Conservation (phyloP, 2,888 invertebrate genomes). For the Lasioglossum leucozonium region DNA sequence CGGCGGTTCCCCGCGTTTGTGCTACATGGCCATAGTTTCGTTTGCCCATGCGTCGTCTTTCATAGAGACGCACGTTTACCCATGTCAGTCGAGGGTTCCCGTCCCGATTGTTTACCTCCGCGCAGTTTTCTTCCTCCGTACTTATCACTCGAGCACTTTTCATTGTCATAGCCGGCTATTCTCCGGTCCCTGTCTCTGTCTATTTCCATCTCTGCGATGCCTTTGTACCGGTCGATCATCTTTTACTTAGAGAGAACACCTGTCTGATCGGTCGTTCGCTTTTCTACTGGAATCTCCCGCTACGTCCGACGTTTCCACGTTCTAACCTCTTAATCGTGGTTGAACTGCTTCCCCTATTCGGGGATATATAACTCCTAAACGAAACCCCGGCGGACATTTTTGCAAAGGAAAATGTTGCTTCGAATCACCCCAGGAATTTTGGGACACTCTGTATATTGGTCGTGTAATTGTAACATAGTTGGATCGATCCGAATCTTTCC, state of each 20-base stretch:
- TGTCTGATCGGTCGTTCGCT: background rate
- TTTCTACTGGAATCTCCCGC: background rate
- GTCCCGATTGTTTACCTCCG: background rate
- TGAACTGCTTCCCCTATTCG: background rate
- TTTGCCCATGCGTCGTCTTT: background rate
- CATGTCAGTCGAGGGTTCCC: background rate
- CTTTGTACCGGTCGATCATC: background rate
- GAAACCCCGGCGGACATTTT: too few relatives aligned
- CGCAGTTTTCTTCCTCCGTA: background rate
- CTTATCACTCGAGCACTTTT: background rate
- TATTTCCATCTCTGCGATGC: background rate
- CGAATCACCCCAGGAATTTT: too few relatives aligned
- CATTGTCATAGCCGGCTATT: background rate
- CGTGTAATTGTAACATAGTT: too few relatives aligned
- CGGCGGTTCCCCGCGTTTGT: background rate
- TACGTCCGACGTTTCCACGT: background rate
- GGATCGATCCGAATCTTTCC: background rate
- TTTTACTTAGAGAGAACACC: background rate
- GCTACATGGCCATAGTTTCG: background rate
- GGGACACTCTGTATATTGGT: too few relatives aligned
- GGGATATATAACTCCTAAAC: too few relatives aligned
- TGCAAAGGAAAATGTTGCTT: too few relatives aligned
- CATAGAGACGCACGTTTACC: background rate
- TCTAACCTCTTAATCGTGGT: background rate
- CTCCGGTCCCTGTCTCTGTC: background rate